Base-by-base conservation (phyloP, 2,797 vertebrate species). In the Garrulus glandarius region DNA sequence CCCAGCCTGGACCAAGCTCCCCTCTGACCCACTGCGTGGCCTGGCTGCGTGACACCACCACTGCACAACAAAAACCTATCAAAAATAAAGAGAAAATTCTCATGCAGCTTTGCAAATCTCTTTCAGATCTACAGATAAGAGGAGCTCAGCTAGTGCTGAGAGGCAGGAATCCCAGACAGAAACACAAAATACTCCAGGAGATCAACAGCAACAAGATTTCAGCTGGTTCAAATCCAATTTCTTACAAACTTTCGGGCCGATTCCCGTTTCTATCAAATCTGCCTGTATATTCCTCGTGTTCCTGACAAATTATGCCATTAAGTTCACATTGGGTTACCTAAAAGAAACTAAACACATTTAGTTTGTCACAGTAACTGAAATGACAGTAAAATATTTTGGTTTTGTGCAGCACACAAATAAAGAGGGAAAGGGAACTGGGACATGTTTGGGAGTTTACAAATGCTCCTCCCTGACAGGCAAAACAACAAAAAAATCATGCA, bases 341-440 rank as follows among this genome's bases (percentile, higher is more conserved):
- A 65, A 79, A 1, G 15, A 82, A 91, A 84, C 50, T 10, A 50
- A 90, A 80, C 90, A 83, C 74, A n/a, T 82, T 85, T 84, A 3
- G 12, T 74, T 88, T 92, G 70, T 89, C 77, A 89, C 59, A 50
- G 70, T 32, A 70, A 84, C 83, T 79, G 76, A 94, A 92, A 78
- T 17, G 47, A 63, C 59, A 93, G 80, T 19, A 39, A 90, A 95
- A 90, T 92, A 84, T 93, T 95, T 96, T 78, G 59, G 72, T 18
- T 84, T 79, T 80, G 70, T 87, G 52, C 36, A 64, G 81, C 47
- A 53, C 9, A 86, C 46, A 81, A 65, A 93, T 82, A 74, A 79
- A 77, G 30, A 72, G 43, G 50, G 80, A 34, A 87, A 34, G 34
- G 41, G 67, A 95, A 90, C 60, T 71, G 77, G 36, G 79, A 74